These are phyloP conservation scores for Ooceraea biroi DNA, from an alignment of 1,140 invertebrate genomes.

Conservation along the genomic window DNA sequence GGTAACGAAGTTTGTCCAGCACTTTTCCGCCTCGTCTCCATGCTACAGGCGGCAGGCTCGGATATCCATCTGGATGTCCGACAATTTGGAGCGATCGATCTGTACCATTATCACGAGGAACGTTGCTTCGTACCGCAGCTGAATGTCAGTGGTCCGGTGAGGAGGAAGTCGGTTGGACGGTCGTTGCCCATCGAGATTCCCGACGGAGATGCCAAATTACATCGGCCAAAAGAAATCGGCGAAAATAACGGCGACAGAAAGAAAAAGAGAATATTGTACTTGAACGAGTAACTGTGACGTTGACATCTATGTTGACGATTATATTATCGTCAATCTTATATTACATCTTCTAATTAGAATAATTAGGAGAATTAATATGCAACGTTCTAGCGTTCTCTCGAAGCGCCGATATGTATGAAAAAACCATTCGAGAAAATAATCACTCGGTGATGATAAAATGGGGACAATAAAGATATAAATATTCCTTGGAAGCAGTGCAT, in stretches of 20 bases:
- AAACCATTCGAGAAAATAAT: slow-evolving; percentile 30
- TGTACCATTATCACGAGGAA: slow-evolving; percentile 50
- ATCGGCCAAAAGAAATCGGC: background rate
- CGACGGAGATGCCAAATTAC: slow-evolving; percentile 37
- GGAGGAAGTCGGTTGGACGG: slow-evolving; percentile 31
- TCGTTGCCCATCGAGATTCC: slow-evolving; percentile 45
- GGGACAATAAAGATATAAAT: slow-evolving; percentile 46
- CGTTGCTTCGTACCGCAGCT: slow-evolving; percentile 42
- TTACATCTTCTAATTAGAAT: too few relatives aligned
- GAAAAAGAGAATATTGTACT: background rate
- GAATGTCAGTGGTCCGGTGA: slow-evolving; percentile 51
- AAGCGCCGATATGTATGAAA: background rate
- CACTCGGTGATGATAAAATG: slow-evolving; percentile 32
- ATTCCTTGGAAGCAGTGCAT: background rate
- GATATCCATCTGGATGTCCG: slow-evolving; percentile 34
- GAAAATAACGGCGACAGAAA: background rate
- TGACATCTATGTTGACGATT: too few relatives aligned
- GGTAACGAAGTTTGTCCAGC: slow-evolving; percentile 51
- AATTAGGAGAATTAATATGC: background rate
- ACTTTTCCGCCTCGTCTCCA: slow-evolving; percentile 47
- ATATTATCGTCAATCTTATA: too few relatives aligned
- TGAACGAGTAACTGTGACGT: background rate
- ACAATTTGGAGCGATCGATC: slow-evolving; percentile 60
- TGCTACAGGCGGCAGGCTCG: background rate
- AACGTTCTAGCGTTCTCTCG: background rate